phyloP scores from a whole-genome alignment of 2,113 vertebrate species.

The Paratilapia polleni region DNA sequence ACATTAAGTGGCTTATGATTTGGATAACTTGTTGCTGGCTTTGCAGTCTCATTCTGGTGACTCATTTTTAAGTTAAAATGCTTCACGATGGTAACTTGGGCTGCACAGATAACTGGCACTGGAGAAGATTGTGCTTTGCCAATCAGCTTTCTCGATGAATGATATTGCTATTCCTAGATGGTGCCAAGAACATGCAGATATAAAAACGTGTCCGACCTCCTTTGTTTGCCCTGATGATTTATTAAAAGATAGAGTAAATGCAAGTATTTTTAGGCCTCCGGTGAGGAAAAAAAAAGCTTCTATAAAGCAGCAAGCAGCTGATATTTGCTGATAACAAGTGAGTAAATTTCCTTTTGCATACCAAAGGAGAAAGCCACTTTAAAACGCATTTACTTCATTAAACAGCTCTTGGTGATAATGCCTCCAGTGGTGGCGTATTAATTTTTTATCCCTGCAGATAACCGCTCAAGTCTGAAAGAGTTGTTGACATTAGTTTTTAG shows the following conservation, averaged over 20 bases:
- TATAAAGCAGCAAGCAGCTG: constrained; percentile 11
- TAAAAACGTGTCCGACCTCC: background rate
- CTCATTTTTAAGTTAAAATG: background rate
- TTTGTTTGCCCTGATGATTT: constrained; percentile 11
- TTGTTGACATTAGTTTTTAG: background rate
- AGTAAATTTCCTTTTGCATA: background rate
- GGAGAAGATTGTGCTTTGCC: constrained; percentile 11
- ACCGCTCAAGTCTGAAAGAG: background rate
- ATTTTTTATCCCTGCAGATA: background rate
- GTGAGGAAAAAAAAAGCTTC: background rate
- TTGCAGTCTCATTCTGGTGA: background rate
- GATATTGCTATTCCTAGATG: background rate
- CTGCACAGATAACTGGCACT: background rate
- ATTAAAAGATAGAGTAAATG: constrained; percentile 36
- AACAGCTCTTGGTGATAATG: constrained; percentile 17
- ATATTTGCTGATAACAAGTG: constrained; percentile 17
- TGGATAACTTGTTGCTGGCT: background rate
- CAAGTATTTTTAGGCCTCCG: constrained; percentile 28
- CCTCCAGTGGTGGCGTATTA: background rate
- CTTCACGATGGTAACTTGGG: constrained; percentile 3
- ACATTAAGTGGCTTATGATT: background rate
- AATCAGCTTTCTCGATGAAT: background rate
- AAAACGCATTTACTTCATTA: background rate
- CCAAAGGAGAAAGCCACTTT: background rate
- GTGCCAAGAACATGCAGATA: constrained; percentile 4